Base-by-base conservation (phyloP, 2,888 invertebrate genomes). In the Callyntrura sp. region DNA sequence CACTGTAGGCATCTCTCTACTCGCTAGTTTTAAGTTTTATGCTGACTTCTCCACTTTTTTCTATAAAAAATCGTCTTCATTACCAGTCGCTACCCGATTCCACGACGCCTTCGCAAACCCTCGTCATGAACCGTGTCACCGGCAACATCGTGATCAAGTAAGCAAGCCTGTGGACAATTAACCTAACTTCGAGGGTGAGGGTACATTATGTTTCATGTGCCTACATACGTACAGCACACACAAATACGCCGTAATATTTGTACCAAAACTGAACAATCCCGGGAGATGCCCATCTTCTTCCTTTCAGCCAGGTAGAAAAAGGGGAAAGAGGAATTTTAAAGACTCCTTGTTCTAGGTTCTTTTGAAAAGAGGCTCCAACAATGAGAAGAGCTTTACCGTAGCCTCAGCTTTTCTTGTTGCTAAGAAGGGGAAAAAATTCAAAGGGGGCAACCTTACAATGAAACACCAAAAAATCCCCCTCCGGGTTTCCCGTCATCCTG, bases 401-500 rank as follows among this genome's bases (percentile, higher is more conserved):
- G 82, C 45, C 23, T n/a, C 35, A 11, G 20, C 3, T 55, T 20
- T 78, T 82, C 73, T 88, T 14, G 45, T 82, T 48, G 82, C 70
- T 45, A 82, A 45, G 60, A 82, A 85, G 9, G 60, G 20, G 25
- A 60, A 83, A 51, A 45, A 60, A 85, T 82, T 88, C 60, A 81
- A 88, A 88, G 73, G 82, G 79, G 88, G 48, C 48, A 86, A 85
- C 43, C 43, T 25, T 82, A 82, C 82, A 73, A 60, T 82, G 65
- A 88, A 82, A 83, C 73, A 62, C 73, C 76, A 85, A 88, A 87
- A 84, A 78, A 70, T 81, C 35, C 78, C 85, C 89, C 89, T 90
- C 89, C 89, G 89, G 89, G 81, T 90, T 85, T 85, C 81, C 89
- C 89, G 85, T 85, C 57, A 62, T 81, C 85, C 79, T 79, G 70